These are phyloP conservation scores for Oreortyx pictus DNA, from an alignment of 2,797 vertebrate genomes.

Conservation along the genomic window DNA sequence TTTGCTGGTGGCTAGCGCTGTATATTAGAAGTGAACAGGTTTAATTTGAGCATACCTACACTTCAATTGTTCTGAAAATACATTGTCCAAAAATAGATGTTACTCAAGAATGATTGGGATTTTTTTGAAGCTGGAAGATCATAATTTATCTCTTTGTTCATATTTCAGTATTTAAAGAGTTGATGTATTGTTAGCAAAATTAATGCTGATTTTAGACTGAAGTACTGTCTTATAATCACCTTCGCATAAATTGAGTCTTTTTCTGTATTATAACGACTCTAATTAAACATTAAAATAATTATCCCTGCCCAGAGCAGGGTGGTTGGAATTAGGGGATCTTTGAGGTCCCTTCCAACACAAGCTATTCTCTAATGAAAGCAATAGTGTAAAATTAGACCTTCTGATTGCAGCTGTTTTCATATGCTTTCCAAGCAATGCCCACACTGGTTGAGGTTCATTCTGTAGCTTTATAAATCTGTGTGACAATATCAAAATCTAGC, in stretches of 20 bases:
- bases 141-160: background rate
- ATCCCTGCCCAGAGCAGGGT: background rate
- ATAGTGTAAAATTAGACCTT: background rate
- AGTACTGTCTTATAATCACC: background rate
- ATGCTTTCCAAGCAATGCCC: background rate
- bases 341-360: background rate
- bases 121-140: background rate
- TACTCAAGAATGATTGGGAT: background rate
- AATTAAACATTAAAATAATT: background rate
- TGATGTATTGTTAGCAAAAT: background rate
- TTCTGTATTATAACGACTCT: background rate
- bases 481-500: background rate
- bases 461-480: background rate
- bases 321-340: background rate
- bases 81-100: background rate
- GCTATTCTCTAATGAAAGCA: background rate
- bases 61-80: background rate
- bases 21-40: background rate
- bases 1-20: background rate
- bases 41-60: background rate
- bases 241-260: background rate
- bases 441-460: background rate
- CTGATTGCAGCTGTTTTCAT: background rate
- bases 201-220: background rate
- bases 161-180: background rate